Evolutionary conservation across 2,797 vertebrate species (phyloP).

Genomic region (Pseudocheirus occidentalis): DNA sequence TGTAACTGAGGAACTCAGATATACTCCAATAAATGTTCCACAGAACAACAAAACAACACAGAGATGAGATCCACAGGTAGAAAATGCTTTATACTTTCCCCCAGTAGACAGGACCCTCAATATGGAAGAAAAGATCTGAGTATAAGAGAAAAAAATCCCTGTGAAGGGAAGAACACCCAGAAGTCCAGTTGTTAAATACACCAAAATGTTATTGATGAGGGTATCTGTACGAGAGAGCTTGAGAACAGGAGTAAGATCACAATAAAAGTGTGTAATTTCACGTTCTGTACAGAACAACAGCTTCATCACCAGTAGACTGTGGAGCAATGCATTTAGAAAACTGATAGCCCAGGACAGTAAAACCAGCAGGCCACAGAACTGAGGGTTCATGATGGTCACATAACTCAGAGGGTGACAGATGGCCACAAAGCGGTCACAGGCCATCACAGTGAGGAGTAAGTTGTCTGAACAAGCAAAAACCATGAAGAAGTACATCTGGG

Average conservation of each 20-base stretch:
- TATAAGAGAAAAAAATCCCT: conserved; percentile 46
- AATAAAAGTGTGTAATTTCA: conserved; percentile 16
- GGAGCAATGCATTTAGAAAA: too few relatives aligned
- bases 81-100: conserved; percentile 57
- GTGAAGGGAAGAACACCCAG: conserved; percentile 4
- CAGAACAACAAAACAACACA: conserved; percentile 51
- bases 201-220: conserved; percentile 12
- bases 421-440: too few relatives aligned
- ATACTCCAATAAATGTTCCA: conserved; percentile 1
- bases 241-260: conserved; percentile 12
- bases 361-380: too few relatives aligned
- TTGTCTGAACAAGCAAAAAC: too few relatives aligned
- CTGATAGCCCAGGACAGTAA: too few relatives aligned
- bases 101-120: conserved; percentile 26
- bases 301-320: too few relatives aligned
- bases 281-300: neutral
- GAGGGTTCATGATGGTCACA: too few relatives aligned
- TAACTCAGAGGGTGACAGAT: too few relatives aligned
- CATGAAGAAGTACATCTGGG: too few relatives aligned
- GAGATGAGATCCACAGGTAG: conserved; percentile 60
- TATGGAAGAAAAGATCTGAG: conserved; percentile 34
- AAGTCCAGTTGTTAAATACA: neutral
- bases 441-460: too few relatives aligned
- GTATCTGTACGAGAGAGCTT: conserved; percentile 24
- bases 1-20: conserved; percentile 16